These are phyloP conservation scores for Romanogobio albipinnatus DNA, from an alignment of 2,113 vertebrate genomes.

Conservation along the genomic window DNA sequence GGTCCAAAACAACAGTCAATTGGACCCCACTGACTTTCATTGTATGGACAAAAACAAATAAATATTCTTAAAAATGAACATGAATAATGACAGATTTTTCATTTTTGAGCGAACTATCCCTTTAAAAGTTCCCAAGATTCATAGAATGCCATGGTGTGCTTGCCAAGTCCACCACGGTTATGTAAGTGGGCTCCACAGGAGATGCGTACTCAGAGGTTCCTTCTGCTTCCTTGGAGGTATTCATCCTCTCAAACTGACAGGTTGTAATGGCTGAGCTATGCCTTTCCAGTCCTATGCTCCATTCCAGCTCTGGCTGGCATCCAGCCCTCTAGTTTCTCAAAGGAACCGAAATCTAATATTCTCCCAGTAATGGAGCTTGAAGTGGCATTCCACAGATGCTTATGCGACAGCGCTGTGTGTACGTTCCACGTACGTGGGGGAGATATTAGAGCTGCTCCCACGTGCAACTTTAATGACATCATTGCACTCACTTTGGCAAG, in stretches of 20 bases:
- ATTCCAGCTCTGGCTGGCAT: constrained; percentile 39
- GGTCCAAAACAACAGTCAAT: not conserved
- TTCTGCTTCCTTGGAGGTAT: constrained; percentile 37
- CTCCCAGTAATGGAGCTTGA: constrained; percentile 52
- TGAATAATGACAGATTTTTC: not conserved
- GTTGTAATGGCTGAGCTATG: constrained; percentile 42
- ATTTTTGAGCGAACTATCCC: not conserved
- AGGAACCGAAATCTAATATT: constrained; percentile 54
- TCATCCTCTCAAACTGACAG: constrained; percentile 12
- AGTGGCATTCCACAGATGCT: constrained; percentile 47
- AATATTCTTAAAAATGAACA: not conserved
- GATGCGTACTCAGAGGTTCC: not conserved
- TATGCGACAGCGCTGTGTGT: constrained; percentile 14
- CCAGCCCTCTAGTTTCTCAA: constrained; percentile 47
- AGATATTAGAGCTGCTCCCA: constrained; percentile 43
- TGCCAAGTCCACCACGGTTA: constrained; percentile 21
- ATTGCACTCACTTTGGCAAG: constrained; percentile 38
- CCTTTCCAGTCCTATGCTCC: constrained; percentile 10
- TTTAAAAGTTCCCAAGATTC: constrained; percentile 7
- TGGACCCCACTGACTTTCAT: not conserved
- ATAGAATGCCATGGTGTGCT: not conserved
- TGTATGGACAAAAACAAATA: not conserved
- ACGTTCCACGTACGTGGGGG: not conserved
- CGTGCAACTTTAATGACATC: constrained; percentile 50
- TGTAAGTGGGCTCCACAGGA: constrained; percentile 15